phyloP scores from a whole-genome alignment of 2,113 vertebrate genomes.

The Cichladusa arquata region DNA sequence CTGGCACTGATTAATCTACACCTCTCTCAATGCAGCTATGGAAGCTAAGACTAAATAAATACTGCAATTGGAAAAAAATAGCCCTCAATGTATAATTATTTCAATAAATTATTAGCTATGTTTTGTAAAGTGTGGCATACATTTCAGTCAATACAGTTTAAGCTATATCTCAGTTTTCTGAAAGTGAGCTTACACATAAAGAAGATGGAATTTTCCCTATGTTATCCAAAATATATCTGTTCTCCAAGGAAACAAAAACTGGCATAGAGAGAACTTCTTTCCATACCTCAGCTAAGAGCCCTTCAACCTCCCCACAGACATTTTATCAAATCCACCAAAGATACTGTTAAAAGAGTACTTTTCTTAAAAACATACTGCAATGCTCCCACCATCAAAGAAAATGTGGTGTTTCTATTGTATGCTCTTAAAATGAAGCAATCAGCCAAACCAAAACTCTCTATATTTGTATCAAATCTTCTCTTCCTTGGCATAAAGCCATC shows the following conservation, averaged over 20 bases:
- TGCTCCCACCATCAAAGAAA: neutral
- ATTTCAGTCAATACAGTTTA: neutral
- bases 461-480: neutral
- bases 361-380: neutral
- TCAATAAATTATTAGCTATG: neutral
- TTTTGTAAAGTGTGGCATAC: neutral
- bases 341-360: neutral
- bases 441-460: neutral
- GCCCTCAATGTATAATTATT: neutral
- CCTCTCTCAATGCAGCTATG: neutral
- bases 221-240: neutral
- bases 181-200: neutral
- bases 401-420: neutral
- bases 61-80: conserved; percentile 5
- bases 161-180: neutral
- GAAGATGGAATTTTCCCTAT: neutral
- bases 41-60: conserved; percentile 32
- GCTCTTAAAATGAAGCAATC: neutral
- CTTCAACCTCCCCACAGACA: neutral
- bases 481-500: neutral
- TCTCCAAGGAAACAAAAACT: conserved; percentile 47
- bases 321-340: neutral
- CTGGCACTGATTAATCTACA: conserved; percentile 23
- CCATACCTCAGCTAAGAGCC: neutral
- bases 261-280: neutral